phyloP scores from a whole-genome alignment of 2,797 vertebrate species.

The Peromyscus eremicus region DNA sequence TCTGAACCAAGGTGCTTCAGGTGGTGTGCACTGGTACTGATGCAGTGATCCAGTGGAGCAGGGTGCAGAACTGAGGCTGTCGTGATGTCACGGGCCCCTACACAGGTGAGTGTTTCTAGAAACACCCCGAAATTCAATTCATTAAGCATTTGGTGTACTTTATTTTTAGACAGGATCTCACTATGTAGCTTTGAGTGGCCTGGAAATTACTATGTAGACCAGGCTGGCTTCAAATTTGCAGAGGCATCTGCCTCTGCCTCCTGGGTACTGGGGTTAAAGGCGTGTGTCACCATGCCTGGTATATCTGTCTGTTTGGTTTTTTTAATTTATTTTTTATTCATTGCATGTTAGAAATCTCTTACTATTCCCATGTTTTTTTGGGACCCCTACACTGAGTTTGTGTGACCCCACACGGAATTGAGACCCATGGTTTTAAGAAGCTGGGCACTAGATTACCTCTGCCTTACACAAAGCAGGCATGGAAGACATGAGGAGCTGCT shows the following conservation, averaged over 20 bases:
- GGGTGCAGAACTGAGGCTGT: too few species aligned
- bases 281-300: too few species aligned
- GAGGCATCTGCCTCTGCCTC: not conserved
- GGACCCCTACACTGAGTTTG: not conserved
- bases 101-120: not conserved
- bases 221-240: not conserved
- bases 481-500: not conserved
- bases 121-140: not conserved
- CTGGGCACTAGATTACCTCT: not conserved
- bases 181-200: not conserved
- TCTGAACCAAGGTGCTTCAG: too few species aligned
- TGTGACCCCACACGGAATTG: not conserved
- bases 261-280: too few species aligned
- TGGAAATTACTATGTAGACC: not conserved
- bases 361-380: not conserved
- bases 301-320: not conserved
- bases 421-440: not conserved
- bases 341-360: not conserved
- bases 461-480: not conserved
- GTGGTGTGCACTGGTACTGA: too few species aligned
- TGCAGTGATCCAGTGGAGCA: accelerated
- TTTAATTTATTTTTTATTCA: not conserved
- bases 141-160: not conserved
- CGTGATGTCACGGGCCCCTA: not conserved
- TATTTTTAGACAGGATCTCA: not conserved